These are phyloP conservation scores for Myotis yumanensis DNA, from an alignment of 2,113 vertebrate species.

Conservation along the genomic window DNA sequence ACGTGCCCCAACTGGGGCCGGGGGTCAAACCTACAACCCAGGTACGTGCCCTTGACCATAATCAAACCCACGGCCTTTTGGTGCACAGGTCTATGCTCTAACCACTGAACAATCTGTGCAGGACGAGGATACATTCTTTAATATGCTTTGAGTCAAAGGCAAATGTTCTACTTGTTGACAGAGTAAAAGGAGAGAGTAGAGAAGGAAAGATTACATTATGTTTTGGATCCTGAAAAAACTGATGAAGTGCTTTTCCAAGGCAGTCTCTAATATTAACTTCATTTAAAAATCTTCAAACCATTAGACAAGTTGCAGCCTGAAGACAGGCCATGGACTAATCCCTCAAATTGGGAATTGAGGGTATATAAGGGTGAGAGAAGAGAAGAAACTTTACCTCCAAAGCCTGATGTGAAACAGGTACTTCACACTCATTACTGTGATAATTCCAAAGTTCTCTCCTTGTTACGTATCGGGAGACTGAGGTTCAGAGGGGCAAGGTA, in stretches of 20 bases:
- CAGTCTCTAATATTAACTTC: not conserved
- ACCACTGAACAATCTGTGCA: no score
- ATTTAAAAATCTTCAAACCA: conserved; percentile 24
- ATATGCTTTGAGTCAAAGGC: conserved; percentile 57
- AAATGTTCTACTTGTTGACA: conserved; percentile 39
- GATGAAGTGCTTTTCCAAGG: conserved; percentile 46
- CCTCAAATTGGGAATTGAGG: not conserved
- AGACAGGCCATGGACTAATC: not conserved
- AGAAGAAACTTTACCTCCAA: not conserved
- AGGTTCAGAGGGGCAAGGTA: not conserved
- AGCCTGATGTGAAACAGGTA: not conserved
- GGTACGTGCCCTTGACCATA: no score
- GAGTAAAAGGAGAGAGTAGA: conserved; percentile 14
- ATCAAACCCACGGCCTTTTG: no score
- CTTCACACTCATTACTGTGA: not conserved
- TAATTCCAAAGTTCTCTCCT: not conserved
- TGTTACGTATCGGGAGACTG: not conserved
- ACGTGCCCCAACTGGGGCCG: no score
- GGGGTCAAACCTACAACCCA: no score
- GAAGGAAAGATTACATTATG: not conserved
- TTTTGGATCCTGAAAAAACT: conserved; percentile 3
- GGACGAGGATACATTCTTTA: not conserved
- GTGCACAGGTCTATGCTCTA: no score
- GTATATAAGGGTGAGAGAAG: not conserved
- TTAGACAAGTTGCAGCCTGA: not conserved